Base-by-base conservation (phyloP, 2,888 invertebrate species). In the Conus canariensis region DNA sequence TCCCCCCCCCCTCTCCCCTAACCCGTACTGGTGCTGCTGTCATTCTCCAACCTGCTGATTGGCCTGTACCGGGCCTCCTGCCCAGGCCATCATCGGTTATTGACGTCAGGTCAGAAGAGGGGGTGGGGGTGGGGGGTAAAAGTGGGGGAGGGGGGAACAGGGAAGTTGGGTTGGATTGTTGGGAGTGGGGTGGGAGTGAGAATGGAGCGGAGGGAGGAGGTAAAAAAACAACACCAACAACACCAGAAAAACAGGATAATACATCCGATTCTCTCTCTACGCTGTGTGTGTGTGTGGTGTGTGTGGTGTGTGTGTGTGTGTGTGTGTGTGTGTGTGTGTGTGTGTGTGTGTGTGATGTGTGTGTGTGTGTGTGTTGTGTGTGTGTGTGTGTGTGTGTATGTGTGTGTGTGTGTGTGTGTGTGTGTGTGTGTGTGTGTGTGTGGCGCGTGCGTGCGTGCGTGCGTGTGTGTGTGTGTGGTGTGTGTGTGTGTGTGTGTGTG, bases 271-370 rank as follows among this genome's bases (percentile, higher is more conserved):
- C 45, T 45, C 1, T 4, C 45, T 45, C 45, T 45, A 45, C 45
- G 45, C 45, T 45, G 45, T 45, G 45, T 45, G 45, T 45, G 45
- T 45, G 45, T 45, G 45, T 45, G 85, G 87, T 87, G 70, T 67
- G 64, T 87, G 64, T 67, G 64, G 87, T 87, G 87, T 30, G 10
- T 25, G 70, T 87, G 67, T 59, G 70, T 87, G 67, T 67, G 70
- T 67, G 67, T 87, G 56, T 88, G 88, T 88, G 88, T 88, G 77
- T 88, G 88, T 88, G 88, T 77, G 74, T 77, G 56, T 56, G 88
- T 74, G 88, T 85, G n/a, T n/a, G n/a, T n/a, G n/a, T n/a, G n/a
- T n/a, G n/a, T n/a, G n/a, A 22, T 88, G 56, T 88, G 56, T 88
- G 58, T 88, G 56, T 88, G 77, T 80, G 59, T 80, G 25, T 59